Evolutionary conservation across 2,888 invertebrate genomes (phyloP).

Genomic region (Platycnemis pennipes): DNA sequence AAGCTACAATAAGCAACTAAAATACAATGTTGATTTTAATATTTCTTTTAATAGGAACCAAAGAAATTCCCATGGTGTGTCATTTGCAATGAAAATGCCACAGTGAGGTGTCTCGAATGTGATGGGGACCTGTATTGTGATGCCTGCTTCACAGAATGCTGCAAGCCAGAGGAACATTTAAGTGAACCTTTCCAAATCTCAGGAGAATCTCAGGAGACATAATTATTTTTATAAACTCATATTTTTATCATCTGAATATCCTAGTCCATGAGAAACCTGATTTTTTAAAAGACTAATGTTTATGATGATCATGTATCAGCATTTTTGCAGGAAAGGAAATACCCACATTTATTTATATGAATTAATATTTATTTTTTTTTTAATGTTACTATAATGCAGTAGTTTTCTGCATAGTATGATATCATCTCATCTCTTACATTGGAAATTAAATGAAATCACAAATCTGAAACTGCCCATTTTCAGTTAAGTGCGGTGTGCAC

Average conservation of each 20-base stretch:
- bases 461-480: background rate
- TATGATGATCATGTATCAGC: background rate
- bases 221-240: background rate
- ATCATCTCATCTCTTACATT: background rate
- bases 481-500: too few species aligned
- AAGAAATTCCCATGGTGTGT: slow-evolving; percentile 90
- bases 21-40: background rate
- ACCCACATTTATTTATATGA: background rate
- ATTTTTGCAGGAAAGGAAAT: background rate
- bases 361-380: background rate
- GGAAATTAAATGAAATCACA: too few species aligned
- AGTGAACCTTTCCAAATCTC: slow-evolving; percentile 40
- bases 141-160: slow-evolving; percentile 84
- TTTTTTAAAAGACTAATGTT: background rate
- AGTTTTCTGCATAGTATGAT: background rate
- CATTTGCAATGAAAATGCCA: slow-evolving; percentile 91
- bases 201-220: background rate
- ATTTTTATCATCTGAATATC: background rate
- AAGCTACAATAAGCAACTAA: background rate
- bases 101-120: slow-evolving; percentile 88
- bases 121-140: slow-evolving; percentile 90
- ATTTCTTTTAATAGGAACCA: slow-evolving; percentile 9
- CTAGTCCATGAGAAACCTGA: background rate
- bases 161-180: slow-evolving; percentile 53
- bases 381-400: background rate